phyloP scores from a whole-genome alignment of 2,797 vertebrate genomes.

The Cetoscarus ocellatus region DNA sequence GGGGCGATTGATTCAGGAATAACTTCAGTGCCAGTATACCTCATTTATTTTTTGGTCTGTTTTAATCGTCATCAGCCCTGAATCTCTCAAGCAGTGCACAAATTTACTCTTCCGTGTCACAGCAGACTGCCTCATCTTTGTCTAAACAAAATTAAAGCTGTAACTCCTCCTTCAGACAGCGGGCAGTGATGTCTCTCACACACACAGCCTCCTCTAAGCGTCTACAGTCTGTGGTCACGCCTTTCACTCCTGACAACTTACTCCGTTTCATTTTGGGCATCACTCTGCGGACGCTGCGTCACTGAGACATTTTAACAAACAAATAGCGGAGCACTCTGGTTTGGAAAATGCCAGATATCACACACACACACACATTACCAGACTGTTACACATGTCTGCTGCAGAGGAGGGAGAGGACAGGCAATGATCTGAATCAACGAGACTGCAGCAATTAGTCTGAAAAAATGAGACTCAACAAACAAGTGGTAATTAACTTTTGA shows the following conservation, averaged over 20 bases:
- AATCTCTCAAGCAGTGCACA: too few species aligned
- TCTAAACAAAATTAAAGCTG: conserved; percentile 21
- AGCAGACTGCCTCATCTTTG: conserved; percentile 19
- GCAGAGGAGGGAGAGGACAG: conserved; percentile 37
- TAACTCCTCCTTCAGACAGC: conserved; percentile 29
- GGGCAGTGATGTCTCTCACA: conserved; percentile 45
- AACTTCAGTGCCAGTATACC: conserved; percentile 2
- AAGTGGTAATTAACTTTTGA: conserved; percentile 33
- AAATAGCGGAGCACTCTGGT: conserved; percentile 35
- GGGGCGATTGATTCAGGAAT: neutral
- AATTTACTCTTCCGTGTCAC: neutral
- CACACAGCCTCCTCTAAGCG: conserved; percentile 32
- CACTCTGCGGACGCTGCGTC: conserved; percentile 40
- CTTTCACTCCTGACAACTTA: conserved; percentile 52
- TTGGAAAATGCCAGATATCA: conserved; percentile 71
- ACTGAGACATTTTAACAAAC: conserved; percentile 62
- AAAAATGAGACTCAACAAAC: conserved; percentile 48
- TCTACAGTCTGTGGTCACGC: conserved; percentile 35
- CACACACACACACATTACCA: conserved; percentile 66
- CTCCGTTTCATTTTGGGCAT: conserved; percentile 56
- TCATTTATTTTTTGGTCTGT: neutral
- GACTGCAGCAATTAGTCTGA: conserved; percentile 53
- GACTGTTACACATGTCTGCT: conserved; percentile 71
- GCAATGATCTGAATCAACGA: conserved; percentile 43
- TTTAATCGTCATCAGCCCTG: too few species aligned